phyloP scores from a whole-genome alignment of 2,113 vertebrate genomes.

The Scolopax mira region DNA sequence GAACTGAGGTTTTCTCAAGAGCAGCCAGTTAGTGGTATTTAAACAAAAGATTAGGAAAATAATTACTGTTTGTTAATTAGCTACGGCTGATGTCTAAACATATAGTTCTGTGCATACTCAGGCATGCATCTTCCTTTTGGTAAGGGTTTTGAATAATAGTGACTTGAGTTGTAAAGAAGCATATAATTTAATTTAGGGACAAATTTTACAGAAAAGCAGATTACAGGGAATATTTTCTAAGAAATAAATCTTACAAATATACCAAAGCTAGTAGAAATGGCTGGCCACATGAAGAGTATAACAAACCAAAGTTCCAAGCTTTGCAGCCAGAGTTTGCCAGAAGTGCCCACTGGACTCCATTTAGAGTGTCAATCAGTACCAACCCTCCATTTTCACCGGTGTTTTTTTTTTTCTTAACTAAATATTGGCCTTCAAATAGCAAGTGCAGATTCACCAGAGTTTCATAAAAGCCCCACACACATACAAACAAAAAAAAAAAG shows the following conservation, averaged over 20 bases:
- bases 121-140: constrained; percentile 31
- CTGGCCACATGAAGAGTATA: background rate
- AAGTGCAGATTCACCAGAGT: constrained; percentile 42
- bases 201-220: constrained; percentile 42
- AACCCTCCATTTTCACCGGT: background rate
- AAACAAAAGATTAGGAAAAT: constrained; percentile 60
- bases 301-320: background rate
- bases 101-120: constrained; percentile 27
- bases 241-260: background rate
- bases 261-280: background rate
- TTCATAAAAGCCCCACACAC: background rate
- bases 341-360: background rate
- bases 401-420: constrained; percentile 49
- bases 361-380: background rate
- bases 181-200: constrained; percentile 52
- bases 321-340: background rate
- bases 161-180: constrained; percentile 31
- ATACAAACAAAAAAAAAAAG: background rate
- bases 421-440: constrained; percentile 39
- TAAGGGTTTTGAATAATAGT: background rate
- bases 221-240: background rate
- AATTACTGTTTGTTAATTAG: constrained; percentile 45
- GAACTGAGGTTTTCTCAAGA: constrained; percentile 33
- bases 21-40: constrained; percentile 51
- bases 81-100: constrained; percentile 41